These are phyloP conservation scores for Caenorhabditis tropicalis DNA, from an alignment of 1,140 invertebrate species.

Conservation along the genomic window DNA sequence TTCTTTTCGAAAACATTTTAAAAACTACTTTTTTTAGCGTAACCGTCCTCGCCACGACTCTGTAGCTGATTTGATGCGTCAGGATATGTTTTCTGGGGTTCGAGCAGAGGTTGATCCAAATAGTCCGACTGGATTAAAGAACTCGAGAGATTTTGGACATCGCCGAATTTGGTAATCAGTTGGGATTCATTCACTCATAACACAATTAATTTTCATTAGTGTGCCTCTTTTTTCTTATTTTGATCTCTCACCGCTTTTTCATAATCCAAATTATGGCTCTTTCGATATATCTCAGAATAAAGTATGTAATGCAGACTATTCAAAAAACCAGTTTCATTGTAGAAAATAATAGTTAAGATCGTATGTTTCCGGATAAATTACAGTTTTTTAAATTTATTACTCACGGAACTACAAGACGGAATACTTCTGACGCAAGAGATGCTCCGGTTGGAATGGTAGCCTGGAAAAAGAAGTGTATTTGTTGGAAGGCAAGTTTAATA, in stretches of 20 bases:
- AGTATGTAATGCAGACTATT: too few relatives aligned
- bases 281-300: not conserved
- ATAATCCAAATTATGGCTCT: not conserved
- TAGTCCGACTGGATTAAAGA: not conserved
- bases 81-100: not conserved
- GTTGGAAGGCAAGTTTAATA: not conserved
- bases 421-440: not conserved
- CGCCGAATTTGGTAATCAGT: not conserved
- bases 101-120: not conserved
- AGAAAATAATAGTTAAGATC: too few relatives aligned
- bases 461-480: not conserved
- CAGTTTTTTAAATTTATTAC: too few relatives aligned
- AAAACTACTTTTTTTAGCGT: not conserved
- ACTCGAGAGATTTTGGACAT: not conserved
- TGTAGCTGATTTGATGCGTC: conserved; percentile 19
- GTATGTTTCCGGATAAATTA: too few relatives aligned
- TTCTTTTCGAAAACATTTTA: not conserved
- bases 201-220: not conserved
- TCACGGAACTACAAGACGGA: conserved; percentile 2
- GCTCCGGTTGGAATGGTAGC: not conserved
- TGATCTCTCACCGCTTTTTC: conserved; percentile 12
- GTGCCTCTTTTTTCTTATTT: not conserved
- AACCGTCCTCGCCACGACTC: conserved; percentile 12
- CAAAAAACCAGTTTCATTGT: not conserved
- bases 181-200: not conserved